These are phyloP conservation scores for Scaptomyza hsui DNA, from an alignment of 1,140 invertebrate genomes.

Conservation along the genomic window DNA sequence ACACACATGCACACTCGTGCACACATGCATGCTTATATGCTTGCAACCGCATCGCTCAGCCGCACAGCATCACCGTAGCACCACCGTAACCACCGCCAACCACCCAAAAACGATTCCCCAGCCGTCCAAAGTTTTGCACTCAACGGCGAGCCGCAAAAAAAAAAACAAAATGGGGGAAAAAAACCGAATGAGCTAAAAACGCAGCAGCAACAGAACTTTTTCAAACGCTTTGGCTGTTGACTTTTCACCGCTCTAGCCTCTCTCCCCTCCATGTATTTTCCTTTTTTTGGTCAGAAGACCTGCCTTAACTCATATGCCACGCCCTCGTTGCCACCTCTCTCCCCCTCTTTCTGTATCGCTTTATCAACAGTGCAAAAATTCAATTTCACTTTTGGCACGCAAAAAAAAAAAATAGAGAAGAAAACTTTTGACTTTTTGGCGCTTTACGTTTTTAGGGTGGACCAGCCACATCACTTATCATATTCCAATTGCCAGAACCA, in stretches of 20 bases:
- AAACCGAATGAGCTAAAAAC: conserved; percentile 1
- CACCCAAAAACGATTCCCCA: conserved; percentile 16
- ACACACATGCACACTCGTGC: neutral
- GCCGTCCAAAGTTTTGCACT: conserved; percentile 39
- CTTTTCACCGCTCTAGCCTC: conserved; percentile 8
- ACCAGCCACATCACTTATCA: conserved; percentile 66
- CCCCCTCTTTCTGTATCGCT: conserved; percentile 50
- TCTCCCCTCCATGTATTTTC: neutral
- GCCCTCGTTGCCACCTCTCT: neutral
- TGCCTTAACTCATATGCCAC: conserved; percentile 31
- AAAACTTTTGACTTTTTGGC: conserved; percentile 34
- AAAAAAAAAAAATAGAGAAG: conserved; percentile 7
- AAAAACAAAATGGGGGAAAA: conserved; percentile 21
- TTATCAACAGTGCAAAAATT: conserved; percentile 76
- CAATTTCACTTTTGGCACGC: conserved; percentile 74
- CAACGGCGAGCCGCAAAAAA: conserved; percentile 11
- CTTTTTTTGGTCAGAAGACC: conserved; percentile 44
- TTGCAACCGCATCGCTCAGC: neutral
- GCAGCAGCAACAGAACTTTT: conserved; percentile 36
- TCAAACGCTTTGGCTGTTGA: conserved; percentile 42
- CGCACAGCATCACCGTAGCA: neutral
- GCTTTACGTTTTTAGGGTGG: conserved; percentile 11
- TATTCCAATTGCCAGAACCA: conserved; percentile 52
- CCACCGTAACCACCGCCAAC: neutral
- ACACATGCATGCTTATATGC: conserved; percentile 14